Percentiles rank a stretch among this genome's conserved stretches.
Evolutionary conservation across 2,888 invertebrate species (phyloP).

Genomic region (Dasypolia templi): DNA sequence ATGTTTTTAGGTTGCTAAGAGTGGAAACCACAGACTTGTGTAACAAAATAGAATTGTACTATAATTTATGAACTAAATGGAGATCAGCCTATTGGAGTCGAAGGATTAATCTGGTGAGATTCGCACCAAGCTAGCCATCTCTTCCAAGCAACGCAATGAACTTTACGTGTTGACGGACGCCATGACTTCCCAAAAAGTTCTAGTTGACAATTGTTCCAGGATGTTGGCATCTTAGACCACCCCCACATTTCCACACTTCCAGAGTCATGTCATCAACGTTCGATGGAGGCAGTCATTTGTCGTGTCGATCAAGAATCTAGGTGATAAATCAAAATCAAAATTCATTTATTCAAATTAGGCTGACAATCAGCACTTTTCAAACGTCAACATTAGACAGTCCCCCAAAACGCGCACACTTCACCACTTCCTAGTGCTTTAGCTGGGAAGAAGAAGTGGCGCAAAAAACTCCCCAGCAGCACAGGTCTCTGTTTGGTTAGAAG

Average conservation of each 20-base stretch:
- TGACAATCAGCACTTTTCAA: too few species aligned
- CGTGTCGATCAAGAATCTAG: constrained; percentile 5
- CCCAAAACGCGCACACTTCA: too few species aligned
- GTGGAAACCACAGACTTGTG: background rate
- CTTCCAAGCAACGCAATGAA: background rate
- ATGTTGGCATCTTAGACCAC: constrained; percentile 2
- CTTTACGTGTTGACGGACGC: constrained; percentile 4
- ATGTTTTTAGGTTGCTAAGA: background rate
- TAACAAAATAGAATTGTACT: background rate
- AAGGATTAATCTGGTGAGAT: background rate
- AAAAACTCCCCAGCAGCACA: too few species aligned
- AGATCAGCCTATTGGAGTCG: too few species aligned
- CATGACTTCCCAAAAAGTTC: constrained; percentile 11
- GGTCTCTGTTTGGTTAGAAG: too few species aligned
- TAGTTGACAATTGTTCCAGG: constrained; percentile 4
- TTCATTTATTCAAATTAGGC: too few species aligned
- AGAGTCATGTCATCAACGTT: background rate
- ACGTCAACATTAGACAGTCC: too few species aligned
- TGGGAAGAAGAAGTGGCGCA: too few species aligned
- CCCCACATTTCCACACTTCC: background rate
- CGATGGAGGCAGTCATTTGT: background rate
- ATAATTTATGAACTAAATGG: background rate
- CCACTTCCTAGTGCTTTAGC: too few species aligned
- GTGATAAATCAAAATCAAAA: too few species aligned
- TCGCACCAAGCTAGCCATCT: constrained; percentile 1